A percentile compares a stretch with the other conserved stretches of the same genome.
These are phyloP conservation scores for Tolmerus cingulatus DNA, from an alignment of 2,888 invertebrate genomes.

Conservation along the genomic window DNA sequence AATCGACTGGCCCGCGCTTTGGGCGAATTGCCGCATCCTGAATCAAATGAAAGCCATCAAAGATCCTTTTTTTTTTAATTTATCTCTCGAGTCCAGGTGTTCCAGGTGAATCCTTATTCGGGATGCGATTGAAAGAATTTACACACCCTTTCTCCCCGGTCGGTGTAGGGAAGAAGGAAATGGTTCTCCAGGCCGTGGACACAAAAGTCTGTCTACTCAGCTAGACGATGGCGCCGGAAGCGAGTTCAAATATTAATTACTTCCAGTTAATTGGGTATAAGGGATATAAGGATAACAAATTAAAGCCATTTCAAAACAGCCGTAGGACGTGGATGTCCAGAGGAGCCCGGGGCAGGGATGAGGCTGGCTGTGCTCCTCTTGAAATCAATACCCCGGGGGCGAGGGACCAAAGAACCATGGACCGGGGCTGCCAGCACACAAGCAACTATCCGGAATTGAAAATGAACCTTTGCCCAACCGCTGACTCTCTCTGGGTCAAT, in stretches of 20 bases:
- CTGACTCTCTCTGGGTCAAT: neutral
- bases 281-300: constrained; percentile 21
- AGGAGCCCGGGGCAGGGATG: neutral
- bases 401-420: neutral
- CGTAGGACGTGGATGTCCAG: neutral
- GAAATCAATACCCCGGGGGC: neutral
- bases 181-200: neutral
- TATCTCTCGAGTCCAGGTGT: neutral
- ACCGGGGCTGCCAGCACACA: neutral
- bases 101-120: neutral
- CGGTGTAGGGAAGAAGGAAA: neutral
- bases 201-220: neutral
- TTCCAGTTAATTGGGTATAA: neutral
- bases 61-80: neutral
- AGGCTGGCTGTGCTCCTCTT: neutral
- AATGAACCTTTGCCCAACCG: constrained; percentile 7
- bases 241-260: constrained; percentile 23
- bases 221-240: neutral
- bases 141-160: neutral
- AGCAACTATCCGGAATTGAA: neutral
- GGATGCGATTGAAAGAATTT: neutral
- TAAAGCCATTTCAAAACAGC: constrained; percentile 10
- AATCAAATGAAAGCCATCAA: neutral
- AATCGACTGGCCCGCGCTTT: neutral
- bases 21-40: neutral